Conservation (phyloP, 2,888 invertebrate species). For the Argyresthia albistria region DNA sequence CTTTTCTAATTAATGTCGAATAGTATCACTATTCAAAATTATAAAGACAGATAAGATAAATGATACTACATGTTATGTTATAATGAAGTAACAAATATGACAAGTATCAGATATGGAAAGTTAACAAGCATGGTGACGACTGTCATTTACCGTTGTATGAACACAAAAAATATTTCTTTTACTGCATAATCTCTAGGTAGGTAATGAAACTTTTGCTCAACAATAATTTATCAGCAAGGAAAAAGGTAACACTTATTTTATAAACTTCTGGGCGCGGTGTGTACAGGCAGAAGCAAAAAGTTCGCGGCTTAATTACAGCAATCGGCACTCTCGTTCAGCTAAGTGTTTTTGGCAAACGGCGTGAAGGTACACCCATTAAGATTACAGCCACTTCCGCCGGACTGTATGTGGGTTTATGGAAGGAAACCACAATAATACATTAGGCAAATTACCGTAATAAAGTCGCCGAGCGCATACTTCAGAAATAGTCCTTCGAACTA, state of each 20-base stretch:
- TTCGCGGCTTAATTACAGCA: neutral
- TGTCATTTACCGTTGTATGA: too few relatives aligned
- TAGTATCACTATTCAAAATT: too few relatives aligned
- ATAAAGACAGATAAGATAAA: too few relatives aligned
- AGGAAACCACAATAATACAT: constrained; percentile 19
- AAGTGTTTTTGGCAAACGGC: constrained; percentile 39
- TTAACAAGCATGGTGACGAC: too few relatives aligned
- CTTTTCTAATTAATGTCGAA: too few relatives aligned
- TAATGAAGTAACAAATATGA: too few relatives aligned
- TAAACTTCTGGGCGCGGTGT: neutral
- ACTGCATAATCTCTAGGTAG: too few relatives aligned
- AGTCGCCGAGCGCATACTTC: constrained; percentile 14
- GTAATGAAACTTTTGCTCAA: too few relatives aligned
- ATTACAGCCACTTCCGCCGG: constrained; percentile 15
- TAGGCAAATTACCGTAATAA: constrained; percentile 21
- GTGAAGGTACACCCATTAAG: constrained; percentile 41
- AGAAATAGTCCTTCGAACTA: constrained; percentile 4
- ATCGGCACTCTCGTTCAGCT: constrained; percentile 7
- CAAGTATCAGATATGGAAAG: too few relatives aligned
- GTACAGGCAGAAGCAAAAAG: neutral
- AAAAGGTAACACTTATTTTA: neutral
- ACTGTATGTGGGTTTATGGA: constrained; percentile 22
- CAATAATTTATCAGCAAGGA: neutral
- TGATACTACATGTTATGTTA: too few relatives aligned
- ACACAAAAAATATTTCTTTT: too few relatives aligned